Evolutionary conservation across 2,113 vertebrate species (phyloP), one percentile per base, ranked within the genome.

Genomic region (Cyanocitta stelleri): DNA sequence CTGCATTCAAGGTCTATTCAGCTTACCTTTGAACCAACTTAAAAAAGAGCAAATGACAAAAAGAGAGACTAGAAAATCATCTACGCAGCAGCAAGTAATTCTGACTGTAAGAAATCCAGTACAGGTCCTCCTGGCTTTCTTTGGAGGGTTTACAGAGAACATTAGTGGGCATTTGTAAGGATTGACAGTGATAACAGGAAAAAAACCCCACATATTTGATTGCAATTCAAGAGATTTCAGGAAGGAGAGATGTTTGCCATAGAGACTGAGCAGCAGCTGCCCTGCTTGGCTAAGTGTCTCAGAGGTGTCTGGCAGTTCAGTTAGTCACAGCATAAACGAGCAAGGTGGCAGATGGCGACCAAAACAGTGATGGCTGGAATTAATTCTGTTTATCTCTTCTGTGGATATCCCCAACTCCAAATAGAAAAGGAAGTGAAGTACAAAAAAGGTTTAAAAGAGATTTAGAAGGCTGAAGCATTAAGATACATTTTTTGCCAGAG

Each of bases 1-100:
- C 92, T 90, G 37, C 48, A 85, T 79, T 95, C 77, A 92, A 93
- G 37, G 87, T 92, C 56, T 82, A 56, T 64, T 37, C 41, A 74
- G 46, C 80, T 82, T 78, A 95, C 91, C 94, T 97, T 96, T 96
- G 93, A 91, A 91, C 92, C 23, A 72, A 56, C 22, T 73, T 87
- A 5, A 44, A 91, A 84, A 82, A 89, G 32, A 75, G 11, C 73
- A 79, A 85, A 32, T 72, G 46, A 46, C 29, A 91, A 68, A 95
- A 84, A 54, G 10, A 61, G 64, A 75, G 32, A 61, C 33, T 48
- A 78, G 61, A 85, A 96, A 89, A 94, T 63, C 23, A 69, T n/a
- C 20, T 26, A 19, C 9, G 8, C 54, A 80, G 46, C 63, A 64
- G 56, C 27, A 79, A 85, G 51, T 69, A 75, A 63, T 76, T 84